Evolutionary conservation across 2,113 vertebrate genomes (phyloP).

Genomic region (Mola mola): DNA sequence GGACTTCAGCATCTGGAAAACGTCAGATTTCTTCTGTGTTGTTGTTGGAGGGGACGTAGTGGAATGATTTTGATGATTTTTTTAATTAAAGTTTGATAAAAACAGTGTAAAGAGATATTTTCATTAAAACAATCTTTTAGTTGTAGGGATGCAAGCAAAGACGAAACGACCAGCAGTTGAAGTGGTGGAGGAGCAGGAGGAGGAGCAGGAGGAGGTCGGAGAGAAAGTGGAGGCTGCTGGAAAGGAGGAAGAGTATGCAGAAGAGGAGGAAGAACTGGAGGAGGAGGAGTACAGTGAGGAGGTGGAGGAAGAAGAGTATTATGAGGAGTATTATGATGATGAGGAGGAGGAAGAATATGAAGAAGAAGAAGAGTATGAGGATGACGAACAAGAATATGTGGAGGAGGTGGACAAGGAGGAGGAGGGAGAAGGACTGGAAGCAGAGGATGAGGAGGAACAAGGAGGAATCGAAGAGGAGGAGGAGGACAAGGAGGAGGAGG

Average conservation of each 20-base stretch:
- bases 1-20: no score
- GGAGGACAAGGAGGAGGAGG: not conserved
- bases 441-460: not conserved
- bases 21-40: no score
- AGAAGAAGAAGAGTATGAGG: not conserved
- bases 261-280: constrained; percentile 13
- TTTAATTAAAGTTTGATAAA: no score
- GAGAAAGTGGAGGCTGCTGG: constrained; percentile 2
- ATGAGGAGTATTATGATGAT: not conserved
- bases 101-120: no score
- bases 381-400: not conserved
- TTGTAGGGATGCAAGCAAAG: constrained; percentile 69
- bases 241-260: constrained; percentile 44
- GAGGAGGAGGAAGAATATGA: not conserved
- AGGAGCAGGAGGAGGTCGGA: not conserved
- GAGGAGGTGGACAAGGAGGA: not conserved
- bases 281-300: constrained; percentile 29
- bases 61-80: no score
- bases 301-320: not conserved
- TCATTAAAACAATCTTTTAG: constrained; percentile 61
- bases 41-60: no score
- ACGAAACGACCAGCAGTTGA: constrained; percentile 46
- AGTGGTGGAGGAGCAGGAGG: constrained; percentile 51
- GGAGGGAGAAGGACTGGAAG: not conserved
- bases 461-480: not conserved